Base-by-base conservation (phyloP, 2,797 vertebrate species). In the Danio jaintianensis region DNA sequence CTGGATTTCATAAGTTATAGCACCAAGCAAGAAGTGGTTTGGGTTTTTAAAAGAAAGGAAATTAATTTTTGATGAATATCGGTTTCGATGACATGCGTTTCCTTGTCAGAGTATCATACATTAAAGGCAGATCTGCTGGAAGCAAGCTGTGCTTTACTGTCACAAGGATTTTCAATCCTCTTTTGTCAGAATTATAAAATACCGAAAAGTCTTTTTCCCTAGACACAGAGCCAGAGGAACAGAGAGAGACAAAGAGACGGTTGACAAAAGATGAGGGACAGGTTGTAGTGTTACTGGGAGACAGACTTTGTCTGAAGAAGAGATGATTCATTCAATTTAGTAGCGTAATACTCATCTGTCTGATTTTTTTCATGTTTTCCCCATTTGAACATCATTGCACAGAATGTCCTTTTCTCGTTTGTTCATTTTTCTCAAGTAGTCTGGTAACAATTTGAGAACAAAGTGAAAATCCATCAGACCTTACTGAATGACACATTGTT, bases 61-160 rank as follows among this genome's bases (percentile, higher is more conserved):
- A 92, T 92, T 83, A 85, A 87, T 89, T 90, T 90, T 85, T 86
- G 88, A 92, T 91, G 69, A 64, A 20, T 86, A 91, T 91, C 89
- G 83, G 74, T 86, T 70, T 81, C 84, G 69, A 88, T 90, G 88
- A 87, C 89, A 90, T 91, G 91, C 89, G 88, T 89, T 82, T 85
- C 16, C 10, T 55, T 20, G 66, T 47, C 85, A 85, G 71, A 89
- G 87, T 85, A 85, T 87, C 82, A 87, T 62, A 83, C 50, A 80
- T 82, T 80, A 87, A 90, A 82, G 85, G 29, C 84, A 67, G 74
- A 74, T 78, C 83, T 78, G 72, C 80, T 78, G 66, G 84, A 87
- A 69, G 71, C 79, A 86, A 77, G 86, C 29, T 59, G 56, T 62
- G 45, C 40, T 20, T 83, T 84, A 62, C 64, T 66, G 69, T 62